A percentile compares a stretch with the other conserved stretches of the same genome.
These are phyloP conservation scores for Bombus soroeensis DNA, from an alignment of 1,140 invertebrate genomes.

Conservation along the genomic window DNA sequence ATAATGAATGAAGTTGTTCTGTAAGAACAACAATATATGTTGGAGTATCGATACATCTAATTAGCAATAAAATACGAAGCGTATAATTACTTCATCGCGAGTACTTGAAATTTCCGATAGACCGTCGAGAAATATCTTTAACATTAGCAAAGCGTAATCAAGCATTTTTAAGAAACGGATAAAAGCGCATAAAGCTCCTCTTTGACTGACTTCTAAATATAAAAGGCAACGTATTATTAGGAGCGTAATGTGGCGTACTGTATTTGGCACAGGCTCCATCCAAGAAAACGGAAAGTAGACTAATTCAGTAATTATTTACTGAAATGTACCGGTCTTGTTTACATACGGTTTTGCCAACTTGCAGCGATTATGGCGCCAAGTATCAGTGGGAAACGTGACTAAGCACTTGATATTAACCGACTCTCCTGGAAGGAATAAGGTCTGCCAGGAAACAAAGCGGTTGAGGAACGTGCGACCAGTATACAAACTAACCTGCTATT, in stretches of 20 bases:
- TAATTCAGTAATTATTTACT: conserved; percentile 45
- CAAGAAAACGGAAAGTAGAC: conserved; percentile 29
- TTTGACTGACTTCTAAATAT: neutral
- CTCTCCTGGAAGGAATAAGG: conserved; percentile 24
- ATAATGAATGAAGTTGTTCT: conserved; percentile 9
- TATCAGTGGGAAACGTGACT: conserved; percentile 54
- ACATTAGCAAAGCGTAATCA: neutral
- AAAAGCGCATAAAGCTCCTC: neutral
- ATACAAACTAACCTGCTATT: neutral
- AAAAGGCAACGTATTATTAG: conserved; percentile 13
- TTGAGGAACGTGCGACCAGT: neutral
- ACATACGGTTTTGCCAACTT: conserved; percentile 45
- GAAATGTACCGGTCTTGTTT: conserved; percentile 50
- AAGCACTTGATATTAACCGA: conserved; percentile 12
- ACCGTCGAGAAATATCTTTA: neutral
- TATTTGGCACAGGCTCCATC: conserved; percentile 29
- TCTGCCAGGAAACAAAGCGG: conserved; percentile 26
- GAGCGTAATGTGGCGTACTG: conserved; percentile 9
- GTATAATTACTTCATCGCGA: neutral
- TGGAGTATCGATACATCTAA: neutral
- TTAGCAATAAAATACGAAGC: neutral
- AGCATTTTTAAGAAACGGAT: neutral
- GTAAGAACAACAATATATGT: neutral
- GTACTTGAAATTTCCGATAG: neutral
- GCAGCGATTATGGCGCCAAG: conserved; percentile 46